Evolutionary conservation across 2,113 vertebrate genomes (phyloP).

Genomic region (Percopsis transmontana): DNA sequence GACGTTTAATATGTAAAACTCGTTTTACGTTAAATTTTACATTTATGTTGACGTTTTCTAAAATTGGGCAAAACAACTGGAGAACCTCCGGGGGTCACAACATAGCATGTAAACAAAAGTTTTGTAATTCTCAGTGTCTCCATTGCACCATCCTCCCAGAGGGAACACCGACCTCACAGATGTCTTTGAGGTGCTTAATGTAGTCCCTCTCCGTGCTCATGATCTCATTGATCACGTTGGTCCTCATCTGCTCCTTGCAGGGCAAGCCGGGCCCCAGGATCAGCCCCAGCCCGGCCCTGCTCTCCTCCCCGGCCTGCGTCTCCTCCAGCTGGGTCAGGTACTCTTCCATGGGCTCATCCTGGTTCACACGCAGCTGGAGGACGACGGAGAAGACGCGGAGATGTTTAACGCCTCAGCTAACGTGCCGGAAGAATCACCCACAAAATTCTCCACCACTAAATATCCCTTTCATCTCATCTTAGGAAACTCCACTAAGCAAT

Average conservation of each 20-base stretch:
- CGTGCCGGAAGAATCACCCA: neutral
- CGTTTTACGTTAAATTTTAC: too few species aligned
- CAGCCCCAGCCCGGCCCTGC: conserved; percentile 59
- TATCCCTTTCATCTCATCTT: too few species aligned
- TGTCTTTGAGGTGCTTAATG: conserved; percentile 97
- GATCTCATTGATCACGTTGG: conserved; percentile 96
- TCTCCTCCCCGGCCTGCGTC: conserved; percentile 71
- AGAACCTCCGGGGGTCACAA: too few species aligned
- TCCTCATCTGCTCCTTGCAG: conserved; percentile 95
- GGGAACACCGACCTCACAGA: conserved; percentile 86
- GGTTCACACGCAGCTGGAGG: conserved; percentile 92
- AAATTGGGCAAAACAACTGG: too few species aligned
- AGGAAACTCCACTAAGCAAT: too few species aligned
- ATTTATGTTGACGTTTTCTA: too few species aligned
- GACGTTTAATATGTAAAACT: too few species aligned
- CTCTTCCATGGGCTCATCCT: conserved; percentile 91
- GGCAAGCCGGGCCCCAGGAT: conserved; percentile 83
- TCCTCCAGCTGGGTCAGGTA: conserved; percentile 79
- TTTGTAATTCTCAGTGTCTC: too few species aligned
- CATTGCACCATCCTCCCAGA: neutral
- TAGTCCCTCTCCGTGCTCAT: conserved; percentile 96
- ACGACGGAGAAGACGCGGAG: neutral
- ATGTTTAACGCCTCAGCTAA: neutral
- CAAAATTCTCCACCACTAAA: too few species aligned
- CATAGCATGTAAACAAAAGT: too few species aligned